These are phyloP conservation scores for Andrena fulva DNA, from an alignment of 2,888 invertebrate genomes.

Conservation along the genomic window DNA sequence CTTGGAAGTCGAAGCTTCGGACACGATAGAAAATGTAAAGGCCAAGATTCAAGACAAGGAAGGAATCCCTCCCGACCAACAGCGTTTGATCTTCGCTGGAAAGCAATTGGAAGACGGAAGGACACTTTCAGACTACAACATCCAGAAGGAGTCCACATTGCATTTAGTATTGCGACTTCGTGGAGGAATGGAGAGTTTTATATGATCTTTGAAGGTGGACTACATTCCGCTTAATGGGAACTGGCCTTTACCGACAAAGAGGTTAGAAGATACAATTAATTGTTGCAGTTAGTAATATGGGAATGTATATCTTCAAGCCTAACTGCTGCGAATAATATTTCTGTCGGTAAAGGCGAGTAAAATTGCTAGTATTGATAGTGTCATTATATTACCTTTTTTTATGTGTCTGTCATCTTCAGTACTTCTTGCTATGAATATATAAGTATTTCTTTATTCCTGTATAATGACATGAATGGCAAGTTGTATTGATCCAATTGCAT, in stretches of 20 bases:
- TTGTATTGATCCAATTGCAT: constrained; percentile 29
- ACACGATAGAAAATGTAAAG: constrained; percentile 38
- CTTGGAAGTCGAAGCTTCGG: constrained; percentile 36
- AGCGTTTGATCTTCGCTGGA: constrained; percentile 44
- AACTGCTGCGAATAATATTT: neutral
- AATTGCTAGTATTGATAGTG: constrained; percentile 50
- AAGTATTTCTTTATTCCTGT: constrained; percentile 19
- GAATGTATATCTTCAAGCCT: neutral
- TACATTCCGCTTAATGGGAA: neutral
- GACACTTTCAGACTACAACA: constrained; percentile 44
- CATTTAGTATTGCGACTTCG: constrained; percentile 37
- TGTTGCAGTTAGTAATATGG: neutral
- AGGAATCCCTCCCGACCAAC: constrained; percentile 44
- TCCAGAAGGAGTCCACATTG: constrained; percentile 40
- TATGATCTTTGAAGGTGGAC: neutral
- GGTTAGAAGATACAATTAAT: constrained; percentile 11
- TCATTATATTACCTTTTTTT: constrained; percentile 26
- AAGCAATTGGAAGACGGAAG: constrained; percentile 40
- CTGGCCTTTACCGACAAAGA: neutral
- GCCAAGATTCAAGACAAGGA: constrained; percentile 44
- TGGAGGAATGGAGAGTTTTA: constrained; percentile 18
- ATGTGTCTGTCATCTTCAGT: constrained; percentile 21
- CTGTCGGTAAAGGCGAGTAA: neutral
- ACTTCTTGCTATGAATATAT: constrained; percentile 17
- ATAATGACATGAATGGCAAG: constrained; percentile 23